Base-by-base conservation (phyloP, 2,113 vertebrate species). In the Camelus dromedarius region DNA sequence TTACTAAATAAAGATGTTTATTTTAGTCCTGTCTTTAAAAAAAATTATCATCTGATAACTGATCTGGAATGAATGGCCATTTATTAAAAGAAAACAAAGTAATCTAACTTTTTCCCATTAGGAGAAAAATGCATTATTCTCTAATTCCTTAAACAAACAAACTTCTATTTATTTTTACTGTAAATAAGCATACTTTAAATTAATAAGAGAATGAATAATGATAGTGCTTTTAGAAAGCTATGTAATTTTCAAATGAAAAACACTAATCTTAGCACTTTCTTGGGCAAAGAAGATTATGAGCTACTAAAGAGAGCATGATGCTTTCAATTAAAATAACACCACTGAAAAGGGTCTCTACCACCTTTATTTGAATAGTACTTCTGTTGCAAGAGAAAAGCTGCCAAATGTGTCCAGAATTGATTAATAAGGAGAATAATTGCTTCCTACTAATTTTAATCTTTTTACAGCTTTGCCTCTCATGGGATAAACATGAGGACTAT, bases 351-450 rank as follows among this genome's bases (percentile, higher is more conserved):
- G n/a, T 81, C 82, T 95, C 76, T 82, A 87, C 88, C 77, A 97
- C 98, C 86, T 97, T 98, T 89, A 96, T 97, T 98, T 97, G 91
- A 98, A 97, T 98, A 84, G 80, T 76, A 98, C 70, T 75, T 95
- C 82, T 98, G 89, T 95, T 96, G 73, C 92, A 85, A 80, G n/a
- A 96, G 84, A 98, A 90, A 96, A 98, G 93, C 87, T 98, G 97
- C 89, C 97, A 97, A 97, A 98, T 97, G 95, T 97, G 84, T 87
- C 96, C 96, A 97, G 80, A 97, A 97, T 58, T 24, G 5, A 97
- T 98, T 98, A 98, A 98, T 97, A 97, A 96, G 70, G 91, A 97
- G 94, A 98, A 95, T 97, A 98, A 97, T 83, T 64, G 64, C 98
- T 76, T 98, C 97, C 86, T 96, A 77, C 95, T 97, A 96, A 98